Percentiles rank a stretch among this genome's conserved stretches.
Conservation (phyloP, 2,888 invertebrate species). For the Ctena decussata region DNA sequence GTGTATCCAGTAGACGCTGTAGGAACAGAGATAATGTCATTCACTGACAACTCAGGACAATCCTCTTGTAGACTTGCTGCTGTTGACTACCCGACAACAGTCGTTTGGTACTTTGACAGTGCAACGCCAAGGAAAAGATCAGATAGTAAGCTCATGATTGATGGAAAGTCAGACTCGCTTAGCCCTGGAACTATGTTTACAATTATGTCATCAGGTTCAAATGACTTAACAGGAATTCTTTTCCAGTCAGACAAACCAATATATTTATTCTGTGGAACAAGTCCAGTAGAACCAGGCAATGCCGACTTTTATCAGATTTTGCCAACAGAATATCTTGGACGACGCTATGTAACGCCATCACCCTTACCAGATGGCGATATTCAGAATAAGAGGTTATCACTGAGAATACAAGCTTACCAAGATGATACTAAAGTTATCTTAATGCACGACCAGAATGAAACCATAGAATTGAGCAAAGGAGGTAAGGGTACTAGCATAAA, state of each 20-base stretch:
- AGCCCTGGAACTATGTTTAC: neutral
- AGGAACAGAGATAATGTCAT: conserved; percentile 15
- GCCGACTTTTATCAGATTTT: conserved; percentile 3
- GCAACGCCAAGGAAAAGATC: too few species aligned
- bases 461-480: too few species aligned
- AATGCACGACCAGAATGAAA: too few species aligned
- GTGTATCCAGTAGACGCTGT: conserved; percentile 30
- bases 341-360: conserved; percentile 15
- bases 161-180: neutral
- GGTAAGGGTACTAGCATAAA: too few species aligned
- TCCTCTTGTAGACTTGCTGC: neutral
- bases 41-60: neutral
- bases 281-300: too few species aligned
- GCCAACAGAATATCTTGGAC: neutral
- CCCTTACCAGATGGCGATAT: too few species aligned
- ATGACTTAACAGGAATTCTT: neutral
- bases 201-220: too few species aligned
- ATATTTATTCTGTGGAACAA: neutral
- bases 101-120: neutral
- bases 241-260: neutral
- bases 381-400: too few species aligned
- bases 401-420: too few species aligned
- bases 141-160: too few species aligned
- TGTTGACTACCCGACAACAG: neutral
- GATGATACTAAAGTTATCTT: too few species aligned